These are phyloP conservation scores for Alfaro cultratus DNA, from an alignment of 2,797 vertebrate species.

Conservation along the genomic window DNA sequence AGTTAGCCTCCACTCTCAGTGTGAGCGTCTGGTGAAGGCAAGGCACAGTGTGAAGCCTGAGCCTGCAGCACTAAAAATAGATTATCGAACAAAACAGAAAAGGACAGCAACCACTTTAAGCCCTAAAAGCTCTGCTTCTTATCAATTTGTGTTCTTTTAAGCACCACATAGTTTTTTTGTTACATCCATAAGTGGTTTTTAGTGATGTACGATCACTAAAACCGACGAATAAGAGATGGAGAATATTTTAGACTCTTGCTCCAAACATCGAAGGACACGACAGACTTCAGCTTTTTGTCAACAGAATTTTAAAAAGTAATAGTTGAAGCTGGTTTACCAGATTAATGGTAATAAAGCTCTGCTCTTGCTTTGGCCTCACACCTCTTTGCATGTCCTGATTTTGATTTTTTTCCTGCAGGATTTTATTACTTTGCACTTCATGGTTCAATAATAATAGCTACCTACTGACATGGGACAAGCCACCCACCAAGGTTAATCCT, in stretches of 20 bases:
- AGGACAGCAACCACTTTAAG: slow-evolving; percentile 29
- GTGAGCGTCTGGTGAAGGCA: slow-evolving; percentile 49
- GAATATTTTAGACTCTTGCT: slow-evolving; percentile 7
- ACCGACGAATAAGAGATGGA: neutral
- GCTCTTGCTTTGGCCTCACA: neutral
- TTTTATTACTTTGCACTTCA: neutral
- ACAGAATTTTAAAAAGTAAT: slow-evolving; percentile 12
- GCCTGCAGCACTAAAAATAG: slow-evolving; percentile 53
- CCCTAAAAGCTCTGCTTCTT: slow-evolving; percentile 33
- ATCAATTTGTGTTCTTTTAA: slow-evolving; percentile 22
- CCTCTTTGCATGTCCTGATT: neutral
- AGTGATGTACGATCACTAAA: slow-evolving; percentile 5
- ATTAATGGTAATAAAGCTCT: neutral
- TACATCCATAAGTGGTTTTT: slow-evolving; percentile 18
- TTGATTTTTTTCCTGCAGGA: neutral
- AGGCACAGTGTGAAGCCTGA: slow-evolving; percentile 49
- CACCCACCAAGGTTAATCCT: neutral
- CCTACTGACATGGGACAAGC: too few species aligned
- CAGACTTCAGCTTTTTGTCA: neutral
- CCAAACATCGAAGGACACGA: neutral
- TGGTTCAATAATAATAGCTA: neutral
- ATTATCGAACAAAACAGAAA: slow-evolving; percentile 28
- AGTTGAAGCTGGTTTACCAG: slow-evolving; percentile 11
- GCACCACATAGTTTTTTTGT: slow-evolving; percentile 11
- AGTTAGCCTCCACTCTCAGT: slow-evolving; percentile 8